Percentiles rank a stretch among this genome's conserved stretches.
phyloP scores from a whole-genome alignment of 2,888 invertebrate genomes.

The Eugnorisma glareosa region DNA sequence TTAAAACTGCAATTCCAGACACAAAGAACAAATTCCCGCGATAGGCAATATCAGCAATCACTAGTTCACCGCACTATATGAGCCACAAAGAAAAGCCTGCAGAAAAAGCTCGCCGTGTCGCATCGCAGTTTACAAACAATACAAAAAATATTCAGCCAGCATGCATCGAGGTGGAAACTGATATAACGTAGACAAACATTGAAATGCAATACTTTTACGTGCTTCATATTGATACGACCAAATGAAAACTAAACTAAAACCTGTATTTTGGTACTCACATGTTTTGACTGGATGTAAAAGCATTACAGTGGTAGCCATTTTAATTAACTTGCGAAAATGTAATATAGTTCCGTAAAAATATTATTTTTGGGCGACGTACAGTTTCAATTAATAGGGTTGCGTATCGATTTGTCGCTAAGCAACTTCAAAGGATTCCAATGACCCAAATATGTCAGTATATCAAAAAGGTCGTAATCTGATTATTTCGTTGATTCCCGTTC shows the following conservation, averaged over 20 bases:
- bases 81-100: conserved; percentile 74
- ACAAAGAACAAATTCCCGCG: conserved; percentile 29
- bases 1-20: conserved; percentile 12
- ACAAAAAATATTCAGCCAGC: conserved; percentile 64
- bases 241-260: conserved; percentile 56
- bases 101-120: conserved; percentile 74
- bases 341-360: conserved; percentile 12
- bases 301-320: conserved; percentile 7
- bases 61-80: conserved; percentile 66
- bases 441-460: conserved; percentile 73
- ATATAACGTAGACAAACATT: conserved; percentile 75
- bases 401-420: conserved; percentile 59
- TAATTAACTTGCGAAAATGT: conserved; percentile 6
- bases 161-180: conserved; percentile 67
- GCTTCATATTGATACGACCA: conserved; percentile 59
- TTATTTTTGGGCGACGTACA: conserved; percentile 8
- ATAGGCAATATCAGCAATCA: conserved; percentile 70
- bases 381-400: conserved; percentile 51
- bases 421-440: conserved; percentile 75
- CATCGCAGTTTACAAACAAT: conserved; percentile 73
- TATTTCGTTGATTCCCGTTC: conserved; percentile 63
- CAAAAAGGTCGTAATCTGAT: conserved; percentile 73
- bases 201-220: conserved; percentile 69
- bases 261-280: conserved; percentile 11
- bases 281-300: conserved; percentile 9